A percentile compares a stretch with the other conserved stretches of the same genome.
These are phyloP conservation scores for Scolopax mira DNA, from an alignment of 2,113 vertebrate genomes.

Conservation along the genomic window DNA sequence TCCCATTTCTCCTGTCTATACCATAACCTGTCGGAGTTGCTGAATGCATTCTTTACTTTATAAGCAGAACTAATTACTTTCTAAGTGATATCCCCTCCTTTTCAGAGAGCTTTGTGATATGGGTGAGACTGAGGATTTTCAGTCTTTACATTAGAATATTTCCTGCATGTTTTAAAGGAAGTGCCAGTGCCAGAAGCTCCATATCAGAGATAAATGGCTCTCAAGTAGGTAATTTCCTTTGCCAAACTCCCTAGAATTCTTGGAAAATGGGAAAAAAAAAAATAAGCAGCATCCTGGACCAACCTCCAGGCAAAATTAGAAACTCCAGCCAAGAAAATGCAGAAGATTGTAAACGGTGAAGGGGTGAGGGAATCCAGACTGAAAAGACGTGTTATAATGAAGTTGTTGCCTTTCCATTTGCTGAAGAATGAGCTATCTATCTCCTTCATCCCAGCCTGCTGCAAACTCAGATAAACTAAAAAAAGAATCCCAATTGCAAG, in stretches of 20 bases:
- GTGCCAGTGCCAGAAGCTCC: not conserved
- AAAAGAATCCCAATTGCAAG: not conserved
- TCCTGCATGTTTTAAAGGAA: not conserved
- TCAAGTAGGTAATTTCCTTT: not conserved
- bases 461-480: conserved; percentile 6
- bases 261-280: not conserved
- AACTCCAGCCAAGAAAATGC: not conserved
- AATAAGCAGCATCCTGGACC: not conserved
- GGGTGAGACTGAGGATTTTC: not conserved
- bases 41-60: not conserved
- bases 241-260: not conserved
- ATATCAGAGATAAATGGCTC: not conserved
- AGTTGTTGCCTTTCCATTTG: not conserved
- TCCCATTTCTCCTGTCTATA: not conserved
- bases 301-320: not conserved
- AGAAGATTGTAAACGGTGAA: not conserved
- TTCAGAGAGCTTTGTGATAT: not conserved
- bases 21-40: not conserved
- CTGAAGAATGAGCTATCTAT: not conserved
- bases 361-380: not conserved
- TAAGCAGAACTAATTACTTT: not conserved
- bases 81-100: not conserved
- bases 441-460: not conserved
- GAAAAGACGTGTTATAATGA: not conserved
- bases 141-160: not conserved